Evolutionary conservation across 2,888 invertebrate genomes (phyloP), one percentile per base, ranked within the genome.

Genomic region (Pocota personata): DNA sequence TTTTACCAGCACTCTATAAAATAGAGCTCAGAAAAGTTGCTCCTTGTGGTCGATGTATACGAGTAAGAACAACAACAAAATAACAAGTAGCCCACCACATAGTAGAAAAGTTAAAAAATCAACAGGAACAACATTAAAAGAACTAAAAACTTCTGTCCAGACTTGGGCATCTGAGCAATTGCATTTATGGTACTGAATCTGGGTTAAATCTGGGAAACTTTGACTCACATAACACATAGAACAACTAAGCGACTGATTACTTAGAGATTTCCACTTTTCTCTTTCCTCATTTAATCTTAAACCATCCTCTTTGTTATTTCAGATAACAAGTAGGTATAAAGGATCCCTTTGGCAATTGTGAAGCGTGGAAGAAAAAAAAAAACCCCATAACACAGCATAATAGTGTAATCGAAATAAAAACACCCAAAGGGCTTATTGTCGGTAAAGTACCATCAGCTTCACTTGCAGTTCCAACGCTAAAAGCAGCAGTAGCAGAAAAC

Each of bases 1-100:
- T 86, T 82, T 72, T 86, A 71, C 76, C 52, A 82, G 82, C 82
- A 86, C 86, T 86, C 67, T 82, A 86, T 82, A 86, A 86, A 86
- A 72, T 77, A 55, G 72, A 72, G 72, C 58, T 46, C 24, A 40
- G 60, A 40, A 86, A 86, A 86, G 80, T 86, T 86, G 8, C 40
- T 77, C 82, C 76, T 86, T 86, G 76, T 27, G 58, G 72, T 69
- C 50, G 19, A 48, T 48, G 73, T 37, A 64, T 32, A n/a, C n/a
- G n/a, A n/a, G n/a, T n/a, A 73, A 60, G 37, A 71, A 64, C 50
- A 55, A 64, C 32, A 82, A 57, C 19, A 27, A 46, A 30, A 66
- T 50, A 50, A 64, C 62, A 57, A 64, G 71, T 66, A 82, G 62
- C 37, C n/a, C n/a, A n/a, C n/a, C n/a, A 30, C 16, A 19, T 43